Evolutionary conservation across 2,797 vertebrate species (phyloP).

Genomic region (Sebastes melanostomus): DNA sequence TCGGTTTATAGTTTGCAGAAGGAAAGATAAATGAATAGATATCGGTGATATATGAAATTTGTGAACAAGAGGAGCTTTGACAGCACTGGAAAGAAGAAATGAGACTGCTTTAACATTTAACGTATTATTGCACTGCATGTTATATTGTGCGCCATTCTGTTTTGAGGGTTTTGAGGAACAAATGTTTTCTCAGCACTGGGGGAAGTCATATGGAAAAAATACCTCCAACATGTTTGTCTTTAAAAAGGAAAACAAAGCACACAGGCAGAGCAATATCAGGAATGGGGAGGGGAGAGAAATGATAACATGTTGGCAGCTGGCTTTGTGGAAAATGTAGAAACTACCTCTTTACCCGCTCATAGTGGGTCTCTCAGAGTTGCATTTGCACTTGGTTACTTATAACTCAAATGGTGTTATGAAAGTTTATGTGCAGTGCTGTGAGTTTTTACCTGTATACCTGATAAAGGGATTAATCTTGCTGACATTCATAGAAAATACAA

Average conservation of each 20-base stretch:
- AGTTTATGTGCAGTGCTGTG: not conserved
- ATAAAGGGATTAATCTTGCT: not conserved
- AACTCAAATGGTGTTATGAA: not conserved
- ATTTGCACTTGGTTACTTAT: not conserved
- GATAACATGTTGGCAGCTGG: not conserved
- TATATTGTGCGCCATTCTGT: not conserved
- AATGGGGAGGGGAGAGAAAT: not conserved
- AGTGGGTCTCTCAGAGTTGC: not conserved
- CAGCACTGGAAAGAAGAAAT: not conserved
- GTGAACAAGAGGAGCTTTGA: not conserved
- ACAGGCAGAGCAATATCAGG: not conserved
- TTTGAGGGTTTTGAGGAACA: not conserved
- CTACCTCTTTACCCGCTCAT: not conserved
- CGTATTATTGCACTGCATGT: not conserved
- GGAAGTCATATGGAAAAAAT: not conserved
- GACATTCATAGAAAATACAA: not conserved
- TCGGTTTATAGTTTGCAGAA: not conserved
- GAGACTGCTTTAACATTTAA: conserved; percentile 13
- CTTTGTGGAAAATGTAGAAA: not conserved
- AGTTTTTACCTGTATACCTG: not conserved
- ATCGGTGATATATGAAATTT: not conserved
- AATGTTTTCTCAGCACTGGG: not conserved
- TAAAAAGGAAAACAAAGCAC: conserved; percentile 1
- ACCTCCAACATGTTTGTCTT: conserved; percentile 2
- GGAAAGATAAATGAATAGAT: not conserved